These are phyloP conservation scores for Brachyistius frenatus DNA, from an alignment of 2,113 vertebrate genomes.

Conservation along the genomic window DNA sequence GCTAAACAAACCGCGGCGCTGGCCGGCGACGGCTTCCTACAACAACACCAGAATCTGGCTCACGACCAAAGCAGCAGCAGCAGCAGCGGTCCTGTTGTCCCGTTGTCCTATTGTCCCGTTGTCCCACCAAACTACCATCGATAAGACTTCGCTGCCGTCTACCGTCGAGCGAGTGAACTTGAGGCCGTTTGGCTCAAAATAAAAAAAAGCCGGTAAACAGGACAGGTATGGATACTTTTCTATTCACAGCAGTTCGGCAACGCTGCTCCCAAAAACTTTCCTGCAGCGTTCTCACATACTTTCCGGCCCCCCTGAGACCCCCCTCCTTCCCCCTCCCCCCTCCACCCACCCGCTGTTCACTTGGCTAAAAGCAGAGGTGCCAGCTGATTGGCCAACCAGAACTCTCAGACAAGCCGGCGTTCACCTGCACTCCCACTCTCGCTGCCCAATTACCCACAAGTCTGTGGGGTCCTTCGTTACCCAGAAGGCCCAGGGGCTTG, in stretches of 20 bases:
- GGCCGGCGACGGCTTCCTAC: slow-evolving; percentile 46
- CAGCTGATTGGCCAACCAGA: slow-evolving; percentile 83
- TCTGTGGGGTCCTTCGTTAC: slow-evolving; percentile 79
- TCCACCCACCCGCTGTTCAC: slow-evolving; percentile 50
- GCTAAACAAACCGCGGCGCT: slow-evolving; percentile 59
- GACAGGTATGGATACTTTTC: slow-evolving; percentile 51
- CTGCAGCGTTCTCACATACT: slow-evolving; percentile 55
- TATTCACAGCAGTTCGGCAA: slow-evolving; percentile 65
- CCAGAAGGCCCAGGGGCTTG: slow-evolving; percentile 78
- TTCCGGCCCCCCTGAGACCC: slow-evolving; percentile 63
- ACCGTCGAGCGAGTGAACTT: slow-evolving; percentile 22
- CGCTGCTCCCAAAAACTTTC: slow-evolving; percentile 70
- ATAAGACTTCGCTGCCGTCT: slow-evolving; percentile 38
- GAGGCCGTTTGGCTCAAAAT: slow-evolving; percentile 22
- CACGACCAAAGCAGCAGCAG: slow-evolving; percentile 46
- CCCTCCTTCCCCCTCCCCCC: slow-evolving; percentile 48
- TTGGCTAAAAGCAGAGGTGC: slow-evolving; percentile 62
- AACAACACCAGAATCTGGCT: slow-evolving; percentile 60
- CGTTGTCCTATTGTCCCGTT: slow-evolving; percentile 22
- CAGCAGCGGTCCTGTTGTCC: slow-evolving; percentile 10
- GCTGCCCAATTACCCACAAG: slow-evolving; percentile 84
- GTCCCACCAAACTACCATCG: slow-evolving; percentile 45
- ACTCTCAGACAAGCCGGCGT: slow-evolving; percentile 72
- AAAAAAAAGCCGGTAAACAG: slow-evolving; percentile 50
- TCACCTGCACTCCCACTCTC: slow-evolving; percentile 79